Base-by-base conservation (phyloP, 2,888 invertebrate genomes). In the Cheilosia vernalis region DNA sequence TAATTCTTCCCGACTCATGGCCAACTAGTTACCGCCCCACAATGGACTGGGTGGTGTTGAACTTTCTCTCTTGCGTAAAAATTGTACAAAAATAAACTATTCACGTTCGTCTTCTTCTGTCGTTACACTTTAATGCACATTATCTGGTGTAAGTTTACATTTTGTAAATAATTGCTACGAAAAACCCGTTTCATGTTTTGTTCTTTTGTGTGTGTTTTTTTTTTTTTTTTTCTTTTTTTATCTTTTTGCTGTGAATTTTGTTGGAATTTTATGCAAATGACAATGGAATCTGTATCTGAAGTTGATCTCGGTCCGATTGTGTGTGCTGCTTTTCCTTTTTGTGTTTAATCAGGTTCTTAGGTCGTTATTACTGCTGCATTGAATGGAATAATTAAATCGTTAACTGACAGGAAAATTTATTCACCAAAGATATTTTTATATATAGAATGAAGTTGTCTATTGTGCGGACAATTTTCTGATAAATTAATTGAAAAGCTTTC, bases 211-310 rank as follows among this genome's bases (percentile, higher is more conserved):
- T n/a, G n/a, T n/a, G n/a, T n/a, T n/a, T n/a, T n/a, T n/a, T n/a
- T n/a, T n/a, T n/a, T n/a, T n/a, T n/a, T n/a, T n/a, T n/a, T n/a
- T n/a, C n/a, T 37, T 37, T 37, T 37, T 13, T 0, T 13, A 13
- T 37, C 9, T 37, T 37, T 37, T 37, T 13, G 37, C 13, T 37
- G 44, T 51, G 51, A 21, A 55, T 55, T 55, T 30, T 21, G 21
- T 40, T 40, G 40, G 58, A 58, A 58, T 58, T 40, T 40, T 58
- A 58, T 58, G 58, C 58, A 58, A 58, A 58, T 58, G 40, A 58
- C 40, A 58, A 21, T 58, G 58, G 17, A 58, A 58, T 13, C 58
- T 37, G 27, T 15, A 55, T 30, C 55, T 21, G 21, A 21, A 40
- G 58, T 42, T 60, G 37, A 37, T 60, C 15, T 60, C 21, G 21